Evolutionary conservation across 2,113 vertebrate genomes (phyloP).

Genomic region (Indicator indicator): DNA sequence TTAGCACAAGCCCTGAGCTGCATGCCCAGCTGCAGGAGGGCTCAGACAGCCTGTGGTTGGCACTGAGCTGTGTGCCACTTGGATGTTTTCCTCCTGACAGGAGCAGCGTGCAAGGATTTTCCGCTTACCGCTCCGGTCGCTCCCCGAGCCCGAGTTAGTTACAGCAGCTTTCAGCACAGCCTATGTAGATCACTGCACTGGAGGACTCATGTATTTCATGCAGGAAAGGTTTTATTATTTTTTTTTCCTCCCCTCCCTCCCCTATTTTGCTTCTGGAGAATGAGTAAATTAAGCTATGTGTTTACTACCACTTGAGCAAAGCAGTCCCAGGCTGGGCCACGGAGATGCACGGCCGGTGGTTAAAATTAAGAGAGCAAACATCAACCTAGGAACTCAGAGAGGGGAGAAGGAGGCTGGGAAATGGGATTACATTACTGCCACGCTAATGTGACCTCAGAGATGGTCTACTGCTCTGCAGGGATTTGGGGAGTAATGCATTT

Average conservation of each 20-base stretch:
- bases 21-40: not conserved
- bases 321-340: conserved; percentile 26
- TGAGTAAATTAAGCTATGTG: conserved; percentile 19
- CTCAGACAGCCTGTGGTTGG: fast-evolving
- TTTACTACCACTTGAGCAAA: conserved; percentile 54
- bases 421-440: conserved; percentile 25
- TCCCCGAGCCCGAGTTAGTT: not conserved
- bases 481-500: conserved; percentile 25
- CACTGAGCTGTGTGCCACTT: not conserved
- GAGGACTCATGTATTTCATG: not conserved
- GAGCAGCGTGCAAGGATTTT: not conserved
- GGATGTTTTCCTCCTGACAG: not conserved
- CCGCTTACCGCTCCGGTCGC: not conserved
- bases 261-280: not conserved
- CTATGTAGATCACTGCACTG: fast-evolving
- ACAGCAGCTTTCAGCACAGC: not conserved
- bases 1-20: not conserved
- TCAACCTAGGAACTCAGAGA: not conserved
- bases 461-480: conserved; percentile 22
- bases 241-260: too few relatives aligned
- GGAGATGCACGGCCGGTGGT: conserved; percentile 28
- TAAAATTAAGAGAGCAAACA: conserved; percentile 49
- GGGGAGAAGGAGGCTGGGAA: not conserved
- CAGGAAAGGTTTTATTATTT: not conserved
- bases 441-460: conserved; percentile 23